A percentile compares a stretch with the other conserved stretches of the same genome.
Evolutionary conservation across 1,140 invertebrate genomes (phyloP).

Genomic region (Panagrolaimus sp.): DNA sequence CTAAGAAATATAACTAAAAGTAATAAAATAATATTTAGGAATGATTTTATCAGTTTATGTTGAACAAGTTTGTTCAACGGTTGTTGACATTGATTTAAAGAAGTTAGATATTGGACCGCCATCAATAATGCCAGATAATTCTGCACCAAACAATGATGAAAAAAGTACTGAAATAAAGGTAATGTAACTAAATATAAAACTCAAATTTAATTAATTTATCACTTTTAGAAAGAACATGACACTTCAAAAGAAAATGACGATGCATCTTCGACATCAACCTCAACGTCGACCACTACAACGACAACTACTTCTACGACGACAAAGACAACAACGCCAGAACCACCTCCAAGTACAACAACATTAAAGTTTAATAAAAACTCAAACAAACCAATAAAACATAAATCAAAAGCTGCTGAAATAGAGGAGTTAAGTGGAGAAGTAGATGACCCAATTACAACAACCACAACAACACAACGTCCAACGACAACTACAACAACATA

Average conservation of each 20-base stretch:
- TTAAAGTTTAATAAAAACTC: not conserved
- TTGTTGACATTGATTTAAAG: slow-evolving; percentile 9
- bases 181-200: too few relatives aligned
- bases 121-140: too few relatives aligned
- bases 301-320: slow-evolving; percentile 3
- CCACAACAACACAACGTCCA: slow-evolving; percentile 16
- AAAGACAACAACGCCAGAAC: not conserved
- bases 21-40: slow-evolving; percentile 28
- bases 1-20: not conserved
- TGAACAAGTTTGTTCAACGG: slow-evolving; percentile 27
- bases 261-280: slow-evolving; percentile 5
- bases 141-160: too few relatives aligned
- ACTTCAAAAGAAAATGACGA: slow-evolving; percentile 22
- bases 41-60: slow-evolving; percentile 30
- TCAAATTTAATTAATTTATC: slow-evolving; percentile 28
- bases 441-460: not conserved
- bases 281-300: slow-evolving; percentile 15
- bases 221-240: slow-evolving; percentile 31
- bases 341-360: not conserved
- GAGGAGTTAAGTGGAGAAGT: slow-evolving; percentile 16
- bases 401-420: slow-evolving; percentile 2
- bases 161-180: too few relatives aligned
- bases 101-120: not conserved
- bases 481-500: slow-evolving; percentile 26
- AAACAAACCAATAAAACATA: not conserved